phyloP scores from a whole-genome alignment of 2,113 vertebrate genomes.

The Colossoma macropomum region DNA sequence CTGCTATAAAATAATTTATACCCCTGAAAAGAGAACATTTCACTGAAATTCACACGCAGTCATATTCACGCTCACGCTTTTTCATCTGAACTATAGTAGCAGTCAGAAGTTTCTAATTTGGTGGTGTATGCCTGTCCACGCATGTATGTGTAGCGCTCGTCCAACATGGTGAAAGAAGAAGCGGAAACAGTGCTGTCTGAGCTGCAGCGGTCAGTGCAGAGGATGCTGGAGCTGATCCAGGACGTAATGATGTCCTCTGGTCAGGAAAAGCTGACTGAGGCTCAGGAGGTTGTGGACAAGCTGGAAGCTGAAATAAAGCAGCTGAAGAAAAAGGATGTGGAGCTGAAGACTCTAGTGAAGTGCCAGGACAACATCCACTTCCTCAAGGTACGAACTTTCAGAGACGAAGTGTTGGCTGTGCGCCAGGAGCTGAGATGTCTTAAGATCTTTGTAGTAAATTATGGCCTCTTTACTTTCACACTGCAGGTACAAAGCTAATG shows the following conservation, averaged over 20 bases:
- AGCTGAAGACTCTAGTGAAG: conserved; percentile 70
- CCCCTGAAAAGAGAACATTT: too few relatives aligned
- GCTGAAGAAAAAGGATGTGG: conserved; percentile 68
- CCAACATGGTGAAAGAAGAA: conserved; percentile 63
- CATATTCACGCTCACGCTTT: too few relatives aligned
- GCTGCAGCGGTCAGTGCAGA: conserved; percentile 73
- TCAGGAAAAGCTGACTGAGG: conserved; percentile 72
- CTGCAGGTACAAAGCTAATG: too few relatives aligned
- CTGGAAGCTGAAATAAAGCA: conserved; percentile 72
- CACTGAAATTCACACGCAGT: too few relatives aligned
- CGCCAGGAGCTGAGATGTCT: too few relatives aligned
- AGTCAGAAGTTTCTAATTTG: too few relatives aligned
- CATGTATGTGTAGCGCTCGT: conserved; percentile 64
- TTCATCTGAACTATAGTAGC: too few relatives aligned
- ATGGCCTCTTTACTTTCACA: too few relatives aligned
- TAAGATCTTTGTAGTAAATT: too few relatives aligned
- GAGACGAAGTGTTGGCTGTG: not conserved
- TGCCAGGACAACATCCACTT: conserved; percentile 78
- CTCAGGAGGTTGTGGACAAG: conserved; percentile 68
- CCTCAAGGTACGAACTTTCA: conserved; percentile 71
- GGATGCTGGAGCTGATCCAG: conserved; percentile 74
- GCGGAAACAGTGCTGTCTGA: conserved; percentile 62
- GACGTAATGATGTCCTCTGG: conserved; percentile 69
- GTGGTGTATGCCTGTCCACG: not conserved
- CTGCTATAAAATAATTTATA: too few relatives aligned